Evolutionary conservation across 2,888 invertebrate genomes (phyloP), one percentile per base, ranked within the genome.

Genomic region (Cheilosia vernalis): DNA sequence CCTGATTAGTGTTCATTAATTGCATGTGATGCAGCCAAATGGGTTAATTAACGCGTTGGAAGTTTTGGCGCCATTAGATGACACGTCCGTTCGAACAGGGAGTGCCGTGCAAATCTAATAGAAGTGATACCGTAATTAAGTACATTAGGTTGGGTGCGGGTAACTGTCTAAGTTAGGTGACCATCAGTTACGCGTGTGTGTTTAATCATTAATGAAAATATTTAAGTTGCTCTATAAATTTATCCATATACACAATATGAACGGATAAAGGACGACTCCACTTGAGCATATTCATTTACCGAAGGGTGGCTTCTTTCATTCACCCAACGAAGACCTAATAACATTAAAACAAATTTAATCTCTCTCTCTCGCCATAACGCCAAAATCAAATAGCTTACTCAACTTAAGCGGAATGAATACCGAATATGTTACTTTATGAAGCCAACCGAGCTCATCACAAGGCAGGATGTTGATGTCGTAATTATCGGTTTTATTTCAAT

Each of bases 31-130:
- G 53, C 19, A 37, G 51, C 73, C 56, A 78, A 67, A 83, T 79
- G 37, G 44, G 78, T 73, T 67, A 73, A 83, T 79, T 83, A 83
- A 79, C 63, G 73, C 51, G 58, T 69, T 73, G 42, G 61, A 78
- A 42, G 55, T 56, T 70, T 74, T 66, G 67, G 51, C 72, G 61
- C 55, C 72, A 73, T 73, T 73, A 78, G 30, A 61, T 72, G 66
- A 61, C 78, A 78, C 66, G 66, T 78, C 66, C 77, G 66, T 72
- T 56, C 47, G 37, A n/a, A 42, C 21, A 13, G 13, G 17, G 33
- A 53, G 24, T 10, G 17, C 9, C 21, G 47, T 55, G 61, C 19
- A 37, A 47, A 49, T 40, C 69, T 37, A 42, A 63, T 61, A 55
- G 63, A 63, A 63, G 19, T 37, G 51, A 67, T 44, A 69, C 55